Evolutionary conservation across 2,888 invertebrate species (phyloP).

Genomic region (Melinaea menophilus): DNA sequence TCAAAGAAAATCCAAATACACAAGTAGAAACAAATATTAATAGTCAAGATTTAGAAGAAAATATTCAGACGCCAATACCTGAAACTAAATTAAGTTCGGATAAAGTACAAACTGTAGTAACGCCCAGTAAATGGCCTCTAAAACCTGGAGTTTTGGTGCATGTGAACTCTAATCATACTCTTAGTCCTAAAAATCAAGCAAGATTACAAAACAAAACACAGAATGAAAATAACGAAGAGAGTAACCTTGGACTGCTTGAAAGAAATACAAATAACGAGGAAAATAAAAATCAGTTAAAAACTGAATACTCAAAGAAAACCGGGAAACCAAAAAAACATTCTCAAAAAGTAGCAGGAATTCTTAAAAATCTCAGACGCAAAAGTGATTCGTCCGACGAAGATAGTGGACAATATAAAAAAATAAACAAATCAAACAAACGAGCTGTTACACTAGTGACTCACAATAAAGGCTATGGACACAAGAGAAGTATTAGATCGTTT

Average conservation of each 20-base stretch:
- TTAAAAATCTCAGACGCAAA: conserved; percentile 60
- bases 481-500: conserved; percentile 61
- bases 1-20: conserved; percentile 49
- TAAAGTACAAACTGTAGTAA: conserved; percentile 57
- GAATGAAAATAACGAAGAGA: conserved; percentile 39
- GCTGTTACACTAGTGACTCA: conserved; percentile 63
- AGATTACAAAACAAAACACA: conserved; percentile 49
- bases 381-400: conserved; percentile 67
- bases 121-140: conserved; percentile 88
- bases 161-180: conserved; percentile 88
- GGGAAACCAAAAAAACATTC: conserved; percentile 55
- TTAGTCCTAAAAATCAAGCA: conserved; percentile 77
- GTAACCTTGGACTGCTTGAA: conserved; percentile 66
- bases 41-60: conserved; percentile 40
- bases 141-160: conserved; percentile 93
- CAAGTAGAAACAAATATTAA: conserved; percentile 53
- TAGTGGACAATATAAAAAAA: conserved; percentile 71
- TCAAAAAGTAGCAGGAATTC: conserved; percentile 58
- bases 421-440: conserved; percentile 69
- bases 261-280: conserved; percentile 49
- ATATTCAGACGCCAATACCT: conserved; percentile 44
- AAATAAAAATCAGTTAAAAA: conserved; percentile 40
- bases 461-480: conserved; percentile 61
- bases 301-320: conserved; percentile 64
- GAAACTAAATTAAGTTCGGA: conserved; percentile 48